Evolutionary conservation across 2,797 vertebrate genomes (phyloP), one percentile per base, ranked within the genome.

Genomic region (Girardinus metallicus): DNA sequence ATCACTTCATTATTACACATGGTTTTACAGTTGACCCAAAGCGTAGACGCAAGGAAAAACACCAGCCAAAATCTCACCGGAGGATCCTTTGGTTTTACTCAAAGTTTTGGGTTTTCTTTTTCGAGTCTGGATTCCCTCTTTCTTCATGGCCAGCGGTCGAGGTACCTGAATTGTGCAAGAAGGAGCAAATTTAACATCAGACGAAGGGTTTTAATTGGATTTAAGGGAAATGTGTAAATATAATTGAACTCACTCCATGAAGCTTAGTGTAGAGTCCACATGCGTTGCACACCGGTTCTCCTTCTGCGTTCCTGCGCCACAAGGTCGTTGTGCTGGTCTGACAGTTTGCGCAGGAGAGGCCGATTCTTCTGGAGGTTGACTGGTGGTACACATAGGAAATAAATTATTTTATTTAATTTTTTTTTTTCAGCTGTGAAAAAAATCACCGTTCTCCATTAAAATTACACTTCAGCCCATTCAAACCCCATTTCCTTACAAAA

Each of bases 101-200:
- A 98, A 90, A 81, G 98, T 99, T 96, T 99, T 99, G 9, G 99
- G 99, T 96, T 99, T 99, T 94, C 99, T 92, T 95, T 99, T 99
- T 92, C 99, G 96, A 0, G 99, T 99, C 95, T 99, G 99, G 95
- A 99, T 99, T 83, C 99, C 98, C 91, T 99, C 99, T 95, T 99
- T 99, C 95, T 99, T 99, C 99, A 99, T 99, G 83, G 99, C 98
- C 78, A 99, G 97, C 0, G 99, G 99, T 76, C 98, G 96, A 80
- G 99, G 98, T 76, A 99, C 98, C 99, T 99, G 85, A 31, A 80
- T 15, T 9, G 74, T 68, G 41, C 12, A 46, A 74, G 10, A 47
- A 43, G 39, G 11, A 70, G 4, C 62, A 39, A 15, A 70, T 70
- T 15, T 43, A 41, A n/a, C 15, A 23, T 13, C 41, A 68, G 23